These are phyloP conservation scores for Bombus pyrosoma DNA, from an alignment of 1,140 invertebrate genomes.

Conservation along the genomic window DNA sequence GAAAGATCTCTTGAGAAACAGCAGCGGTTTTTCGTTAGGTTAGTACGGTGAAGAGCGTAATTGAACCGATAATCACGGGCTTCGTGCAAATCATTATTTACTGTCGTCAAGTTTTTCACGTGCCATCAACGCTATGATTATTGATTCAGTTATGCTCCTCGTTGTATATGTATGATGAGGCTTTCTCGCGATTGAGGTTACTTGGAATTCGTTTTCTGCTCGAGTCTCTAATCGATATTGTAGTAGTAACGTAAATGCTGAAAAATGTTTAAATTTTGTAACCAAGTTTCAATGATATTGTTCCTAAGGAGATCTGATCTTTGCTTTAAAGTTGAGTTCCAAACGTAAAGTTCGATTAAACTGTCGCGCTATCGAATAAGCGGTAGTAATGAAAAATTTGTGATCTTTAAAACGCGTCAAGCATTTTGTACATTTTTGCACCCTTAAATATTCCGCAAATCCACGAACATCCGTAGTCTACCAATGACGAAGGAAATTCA, in stretches of 20 bases:
- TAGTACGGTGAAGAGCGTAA: background rate
- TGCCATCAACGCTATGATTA: background rate
- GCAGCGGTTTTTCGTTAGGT: background rate
- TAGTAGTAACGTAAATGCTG: background rate
- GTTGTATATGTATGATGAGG: background rate
- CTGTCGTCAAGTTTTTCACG: too few relatives aligned
- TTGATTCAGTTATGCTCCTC: background rate
- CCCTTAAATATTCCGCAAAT: background rate
- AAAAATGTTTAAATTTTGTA: background rate
- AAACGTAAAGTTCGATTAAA: background rate
- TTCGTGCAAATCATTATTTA: background rate
- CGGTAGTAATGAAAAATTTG: too few relatives aligned
- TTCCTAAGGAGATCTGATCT: background rate
- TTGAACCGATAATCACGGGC: background rate
- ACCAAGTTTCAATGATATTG: background rate
- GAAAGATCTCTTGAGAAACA: slow-evolving; percentile 63
- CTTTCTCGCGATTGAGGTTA: background rate
- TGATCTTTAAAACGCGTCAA: too few relatives aligned
- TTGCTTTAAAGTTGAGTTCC: background rate
- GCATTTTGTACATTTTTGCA: background rate
- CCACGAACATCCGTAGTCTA: background rate
- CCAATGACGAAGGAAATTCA: background rate
- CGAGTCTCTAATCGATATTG: background rate
- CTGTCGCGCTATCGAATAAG: background rate
- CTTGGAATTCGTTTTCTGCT: background rate